Evolutionary conservation across 2,888 invertebrate species (phyloP).

Genomic region (Epinotia ramella): DNA sequence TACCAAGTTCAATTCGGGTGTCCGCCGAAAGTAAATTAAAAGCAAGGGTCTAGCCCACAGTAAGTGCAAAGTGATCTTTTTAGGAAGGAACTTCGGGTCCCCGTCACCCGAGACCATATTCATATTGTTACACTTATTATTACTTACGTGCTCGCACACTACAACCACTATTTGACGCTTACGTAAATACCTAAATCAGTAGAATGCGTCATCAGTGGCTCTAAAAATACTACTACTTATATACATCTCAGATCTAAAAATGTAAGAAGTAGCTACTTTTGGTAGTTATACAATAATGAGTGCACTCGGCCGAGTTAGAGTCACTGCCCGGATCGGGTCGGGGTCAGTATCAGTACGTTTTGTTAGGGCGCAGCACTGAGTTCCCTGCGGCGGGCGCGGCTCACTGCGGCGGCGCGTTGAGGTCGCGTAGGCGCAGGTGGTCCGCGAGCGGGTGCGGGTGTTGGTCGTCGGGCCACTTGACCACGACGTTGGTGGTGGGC

Average conservation of each 20-base stretch:
- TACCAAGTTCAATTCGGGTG: background rate
- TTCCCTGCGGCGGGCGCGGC: slow-evolving; percentile 55
- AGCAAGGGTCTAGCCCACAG: background rate
- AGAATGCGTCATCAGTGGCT: slow-evolving; percentile 51
- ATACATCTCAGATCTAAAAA: slow-evolving; percentile 61
- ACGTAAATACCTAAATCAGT: slow-evolving; percentile 35
- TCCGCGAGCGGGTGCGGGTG: slow-evolving; percentile 69
- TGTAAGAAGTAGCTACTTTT: slow-evolving; percentile 54
- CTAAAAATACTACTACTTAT: slow-evolving; percentile 59
- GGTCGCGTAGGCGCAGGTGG: slow-evolving; percentile 71
- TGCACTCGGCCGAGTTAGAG: slow-evolving; percentile 64
- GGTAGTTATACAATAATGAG: slow-evolving; percentile 53
- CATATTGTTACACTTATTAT: slow-evolving; percentile 37
- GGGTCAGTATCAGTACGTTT: slow-evolving; percentile 61
- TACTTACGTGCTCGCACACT: slow-evolving; percentile 43
- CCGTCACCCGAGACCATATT: slow-evolving; percentile 38
- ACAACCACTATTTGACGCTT: slow-evolving; percentile 33
- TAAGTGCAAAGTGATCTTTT: background rate
- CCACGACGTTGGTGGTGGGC: slow-evolving; percentile 69
- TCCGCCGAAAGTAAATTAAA: slow-evolving; percentile 4
- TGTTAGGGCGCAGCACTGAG: slow-evolving; percentile 66
- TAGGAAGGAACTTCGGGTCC: slow-evolving; percentile 40
- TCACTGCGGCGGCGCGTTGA: slow-evolving; percentile 74
- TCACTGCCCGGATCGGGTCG: slow-evolving; percentile 62
- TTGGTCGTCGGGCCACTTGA: slow-evolving; percentile 75